Evolutionary conservation across 92 coral and sea anemone species (phyloP).

Genomic region (Montipora capitata): DNA sequence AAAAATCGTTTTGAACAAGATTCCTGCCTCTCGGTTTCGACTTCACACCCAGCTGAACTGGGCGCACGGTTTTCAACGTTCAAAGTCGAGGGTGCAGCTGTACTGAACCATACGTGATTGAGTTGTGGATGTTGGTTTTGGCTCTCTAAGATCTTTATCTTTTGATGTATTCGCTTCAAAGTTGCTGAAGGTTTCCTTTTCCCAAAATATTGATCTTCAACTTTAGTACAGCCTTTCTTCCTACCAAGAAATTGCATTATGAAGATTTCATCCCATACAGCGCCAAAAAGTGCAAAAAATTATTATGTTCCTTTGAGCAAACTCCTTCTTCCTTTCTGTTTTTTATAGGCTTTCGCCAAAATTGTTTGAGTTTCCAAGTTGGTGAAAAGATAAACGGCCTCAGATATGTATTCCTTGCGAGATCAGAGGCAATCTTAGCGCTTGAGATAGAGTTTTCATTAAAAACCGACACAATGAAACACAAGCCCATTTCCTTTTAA

Average conservation of each 20-base stretch:
- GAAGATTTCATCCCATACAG: not conserved
- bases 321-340: not conserved
- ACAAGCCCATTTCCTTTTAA: not conserved
- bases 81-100: not conserved
- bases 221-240: constrained; percentile 80
- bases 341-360: not conserved
- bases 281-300: not conserved
- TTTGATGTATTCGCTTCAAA: constrained; percentile 82
- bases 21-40: not conserved
- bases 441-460: not conserved
- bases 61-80: too few relatives aligned
- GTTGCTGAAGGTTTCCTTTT: constrained; percentile 78
- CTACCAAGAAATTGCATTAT: constrained; percentile 52
- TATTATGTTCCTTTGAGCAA: not conserved
- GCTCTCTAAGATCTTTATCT: constrained; percentile 66
- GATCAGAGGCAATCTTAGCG: not conserved
- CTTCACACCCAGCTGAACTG: constrained; percentile 1
- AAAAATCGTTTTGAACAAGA: not conserved
- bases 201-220: constrained; percentile 84
- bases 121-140: constrained; percentile 5
- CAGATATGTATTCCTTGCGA: not conserved
- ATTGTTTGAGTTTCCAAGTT: not conserved
- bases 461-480: not conserved
- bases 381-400: too few relatives aligned
- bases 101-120: not conserved